A percentile compares a stretch with the other conserved stretches of the same genome.
These are phyloP conservation scores for Gopherus flavomarginatus DNA, from an alignment of 2,113 vertebrate species.

Conservation along the genomic window DNA sequence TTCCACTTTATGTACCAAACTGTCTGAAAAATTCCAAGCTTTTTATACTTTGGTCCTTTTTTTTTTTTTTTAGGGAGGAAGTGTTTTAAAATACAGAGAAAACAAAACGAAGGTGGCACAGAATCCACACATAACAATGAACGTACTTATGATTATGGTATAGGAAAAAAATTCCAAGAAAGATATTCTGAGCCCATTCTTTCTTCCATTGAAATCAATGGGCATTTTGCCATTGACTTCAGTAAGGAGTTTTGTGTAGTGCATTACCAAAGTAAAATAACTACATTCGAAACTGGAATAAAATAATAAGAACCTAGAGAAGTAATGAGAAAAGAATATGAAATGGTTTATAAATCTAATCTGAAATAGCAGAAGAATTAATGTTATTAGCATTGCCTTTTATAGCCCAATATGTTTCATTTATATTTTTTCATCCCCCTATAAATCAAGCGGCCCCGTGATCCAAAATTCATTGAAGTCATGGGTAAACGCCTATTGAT, in stretches of 20 bases:
- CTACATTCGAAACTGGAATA: neutral
- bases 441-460: accelerated
- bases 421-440: neutral
- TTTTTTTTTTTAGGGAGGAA: conserved; percentile 49
- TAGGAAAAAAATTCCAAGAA: neutral
- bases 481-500: neutral
- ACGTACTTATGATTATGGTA: neutral
- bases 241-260: neutral
- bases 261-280: accelerated
- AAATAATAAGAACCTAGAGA: neutral
- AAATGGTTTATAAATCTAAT: accelerated
- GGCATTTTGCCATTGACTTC: too few relatives aligned
- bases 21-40: conserved; percentile 26
- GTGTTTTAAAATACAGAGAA: conserved; percentile 23
- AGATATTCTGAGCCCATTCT: neutral
- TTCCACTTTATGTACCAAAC: neutral
- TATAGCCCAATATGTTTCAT: neutral
- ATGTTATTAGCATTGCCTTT: neutral
- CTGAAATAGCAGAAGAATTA: accelerated
- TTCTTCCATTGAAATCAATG: neutral
- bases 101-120: conserved; percentile 14
- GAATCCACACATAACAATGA: neutral
- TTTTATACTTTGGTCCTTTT: conserved; percentile 21
- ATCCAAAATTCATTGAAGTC: neutral
- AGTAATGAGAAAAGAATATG: neutral